A percentile compares a stretch with the other conserved stretches of the same genome.
Conservation (phyloP, 1,140 invertebrate species). For the Aphelinus atriplicis region DNA sequence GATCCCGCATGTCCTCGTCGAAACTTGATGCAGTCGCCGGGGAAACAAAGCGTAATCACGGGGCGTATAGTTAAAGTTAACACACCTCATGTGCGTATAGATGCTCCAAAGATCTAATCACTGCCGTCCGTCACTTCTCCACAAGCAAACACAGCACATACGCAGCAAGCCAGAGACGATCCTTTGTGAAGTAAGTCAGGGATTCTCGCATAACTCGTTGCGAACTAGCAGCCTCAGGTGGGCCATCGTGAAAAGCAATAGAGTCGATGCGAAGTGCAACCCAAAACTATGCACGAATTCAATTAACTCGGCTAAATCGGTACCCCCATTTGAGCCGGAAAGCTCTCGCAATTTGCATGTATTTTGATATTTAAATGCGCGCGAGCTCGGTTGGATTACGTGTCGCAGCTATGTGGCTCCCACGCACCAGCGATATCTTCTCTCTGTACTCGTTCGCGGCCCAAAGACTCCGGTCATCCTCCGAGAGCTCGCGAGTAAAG, state of each 20-base stretch:
- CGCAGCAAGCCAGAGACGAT: too few species aligned
- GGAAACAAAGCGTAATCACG: too few species aligned
- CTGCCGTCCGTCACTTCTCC: too few species aligned
- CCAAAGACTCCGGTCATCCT: neutral
- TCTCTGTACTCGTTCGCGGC: neutral
- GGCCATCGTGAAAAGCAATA: neutral
- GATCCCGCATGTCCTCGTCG: too few species aligned
- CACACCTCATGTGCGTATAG: too few species aligned
- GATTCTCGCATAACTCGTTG: neutral
- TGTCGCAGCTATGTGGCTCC: neutral
- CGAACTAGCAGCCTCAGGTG: neutral
- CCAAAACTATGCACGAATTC: constrained; percentile 35
- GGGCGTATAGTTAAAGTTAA: too few species aligned
- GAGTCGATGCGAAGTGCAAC: neutral
- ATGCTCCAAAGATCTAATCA: too few species aligned
- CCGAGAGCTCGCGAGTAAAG: neutral
- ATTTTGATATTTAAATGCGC: constrained; percentile 43
- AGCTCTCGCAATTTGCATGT: constrained; percentile 36
- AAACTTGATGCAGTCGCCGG: too few species aligned
- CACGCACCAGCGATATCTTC: neutral
- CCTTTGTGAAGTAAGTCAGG: neutral
- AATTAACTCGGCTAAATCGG: constrained; percentile 39
- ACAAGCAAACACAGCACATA: too few species aligned
- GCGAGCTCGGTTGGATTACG: constrained; percentile 4
- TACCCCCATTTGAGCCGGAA: constrained; percentile 14